Evolutionary conservation across 2,113 vertebrate species (phyloP), one percentile per base, ranked within the genome.

Genomic region (Vulpes vulpes): DNA sequence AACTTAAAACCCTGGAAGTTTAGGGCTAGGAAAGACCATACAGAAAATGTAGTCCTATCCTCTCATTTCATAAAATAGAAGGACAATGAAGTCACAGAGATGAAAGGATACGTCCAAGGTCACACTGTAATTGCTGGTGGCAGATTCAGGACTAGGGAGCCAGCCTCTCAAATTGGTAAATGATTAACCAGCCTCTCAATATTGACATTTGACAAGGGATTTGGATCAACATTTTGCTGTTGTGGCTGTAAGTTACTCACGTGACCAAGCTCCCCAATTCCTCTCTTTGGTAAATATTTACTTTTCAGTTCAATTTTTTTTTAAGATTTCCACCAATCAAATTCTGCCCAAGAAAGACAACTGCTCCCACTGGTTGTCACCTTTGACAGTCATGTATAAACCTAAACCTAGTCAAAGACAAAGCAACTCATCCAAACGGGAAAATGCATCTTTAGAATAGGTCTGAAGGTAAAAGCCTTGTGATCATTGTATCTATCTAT

Each of bases 401-500:
- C 71, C 95, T 94, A 98, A 98, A 96, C 94, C 90, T 20, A 84
- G 98, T 91, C 95, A 97, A 97, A 98, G 98, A 96, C 91, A 97
- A 94, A 98, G 95, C 60, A 74, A 97, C 78, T 98, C 97, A 59
- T 95, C 96, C 97, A 93, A 90, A 91, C 98, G 93, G 94, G 97
- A 97, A 97, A 96, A 81, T 67, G 59, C 64, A 74, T 95, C 97
- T 98, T 98, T 94, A 80, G 96, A 98, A 97, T 97, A 97, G 98
- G 98, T 98, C 98, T 97, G 98, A 98, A 98, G 98, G 98, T 97
- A 98, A 93, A 97, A 98, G 74, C 76, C 98, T 98, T 98, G 95
- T 98, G 93, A 98, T 98, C 98, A 98, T 57, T 95, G 95, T 97
- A 97, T 98, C 98, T 98, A 98, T 98, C 98, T 98, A 97, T 98